These are phyloP conservation scores for Valencia hispanica DNA, from an alignment of 2,797 vertebrate genomes.

Conservation along the genomic window DNA sequence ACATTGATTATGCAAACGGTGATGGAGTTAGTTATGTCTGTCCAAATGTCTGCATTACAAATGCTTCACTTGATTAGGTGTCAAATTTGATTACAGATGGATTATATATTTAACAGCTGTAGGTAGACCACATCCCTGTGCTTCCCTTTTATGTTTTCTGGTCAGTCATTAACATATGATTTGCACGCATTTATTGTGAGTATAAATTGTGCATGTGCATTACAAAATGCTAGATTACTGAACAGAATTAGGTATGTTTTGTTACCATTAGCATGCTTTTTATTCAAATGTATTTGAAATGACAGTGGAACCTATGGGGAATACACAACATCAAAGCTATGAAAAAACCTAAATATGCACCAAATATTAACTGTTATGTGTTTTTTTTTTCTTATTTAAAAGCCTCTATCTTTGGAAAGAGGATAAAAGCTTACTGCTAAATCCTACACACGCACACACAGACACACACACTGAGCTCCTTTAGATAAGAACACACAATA, in stretches of 20 bases:
- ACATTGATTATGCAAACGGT: conserved; percentile 85
- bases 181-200: conserved; percentile 35
- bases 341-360: neutral
- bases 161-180: conserved; percentile 72
- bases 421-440: neutral
- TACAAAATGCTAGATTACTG: conserved; percentile 16
- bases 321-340: neutral
- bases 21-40: conserved; percentile 85
- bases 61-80: conserved; percentile 84
- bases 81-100: conserved; percentile 86
- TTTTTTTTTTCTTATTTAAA: neutral
- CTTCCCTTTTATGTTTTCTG: conserved; percentile 65
- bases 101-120: conserved; percentile 84
- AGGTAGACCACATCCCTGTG: conserved; percentile 77
- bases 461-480: conserved; percentile 19
- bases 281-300: neutral
- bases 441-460: conserved; percentile 9
- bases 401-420: neutral
- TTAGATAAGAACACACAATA: conserved; percentile 54
- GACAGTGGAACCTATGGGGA: neutral
- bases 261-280: neutral
- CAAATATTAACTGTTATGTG: conserved; percentile 1
- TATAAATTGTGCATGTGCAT: conserved; percentile 16
- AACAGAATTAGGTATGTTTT: conserved; percentile 24
- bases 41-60: conserved; percentile 81